Base-by-base conservation (phyloP, 2,113 vertebrate species). In the Mormyrus lacerda region DNA sequence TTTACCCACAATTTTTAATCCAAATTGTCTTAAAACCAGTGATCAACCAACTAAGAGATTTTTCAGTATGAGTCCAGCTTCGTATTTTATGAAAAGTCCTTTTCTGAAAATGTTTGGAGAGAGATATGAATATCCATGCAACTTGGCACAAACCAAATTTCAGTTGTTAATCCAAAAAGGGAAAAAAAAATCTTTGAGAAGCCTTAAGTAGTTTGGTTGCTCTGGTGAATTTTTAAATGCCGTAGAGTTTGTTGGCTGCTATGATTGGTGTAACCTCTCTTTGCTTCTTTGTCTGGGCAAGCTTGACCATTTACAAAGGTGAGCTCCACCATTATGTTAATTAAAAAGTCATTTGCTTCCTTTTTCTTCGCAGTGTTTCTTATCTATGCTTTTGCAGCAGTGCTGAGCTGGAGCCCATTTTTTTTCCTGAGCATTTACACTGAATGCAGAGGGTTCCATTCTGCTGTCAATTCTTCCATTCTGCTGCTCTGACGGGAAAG, bases 381-480 rank as follows among this genome's bases (percentile, higher is more conserved):
- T 88, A 88, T 88, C 87, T 21, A 24, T 19, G 87, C 35, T 45
- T 73, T 11, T 88, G 87, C 87, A 88, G 87, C 24, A 88, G 61
- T 88, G 61, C 11, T 9, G 61, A 53, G 44, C 44, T 8, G 44
- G 58, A 88, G 44, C 55, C 87, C 39, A 35, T 76, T 69, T 35
- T 17, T 50, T 53, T 53, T 53, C 50, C 85, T 5, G 85, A 47
- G 85, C 27, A n/a, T 51, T 39, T 87, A 8, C 10, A 19, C 35
- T 1, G 51, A 61, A 24, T 3, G n/a, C 10, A 31, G 11, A 3
- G 31, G 51, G 0, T 15, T 48, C 19, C 35, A 3, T 79, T 84
- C 82, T 27, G 82, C 82, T 45, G 39, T 84, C 17, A 47, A 17
- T 84, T n/a, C 82, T n/a, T 47, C 82, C 82, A 84, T 84, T 84